A percentile compares a stretch with the other conserved stretches of the same genome.
phyloP scores from a whole-genome alignment of 1,140 invertebrate species.

The Brachionus rubens region DNA sequence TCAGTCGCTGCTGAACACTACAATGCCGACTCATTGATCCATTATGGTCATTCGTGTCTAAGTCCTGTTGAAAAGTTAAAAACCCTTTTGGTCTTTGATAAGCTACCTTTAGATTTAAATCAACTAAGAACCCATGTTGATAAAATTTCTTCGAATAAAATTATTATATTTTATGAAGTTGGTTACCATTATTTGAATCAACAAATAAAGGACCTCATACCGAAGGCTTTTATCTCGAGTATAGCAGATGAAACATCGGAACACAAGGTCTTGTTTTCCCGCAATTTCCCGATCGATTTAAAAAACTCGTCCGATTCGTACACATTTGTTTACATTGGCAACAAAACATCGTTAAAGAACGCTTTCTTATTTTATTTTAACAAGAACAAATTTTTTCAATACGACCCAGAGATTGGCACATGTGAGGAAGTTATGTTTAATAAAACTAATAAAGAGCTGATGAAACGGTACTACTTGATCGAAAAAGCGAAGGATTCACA shows the following conservation, averaged over 20 bases:
- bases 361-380: conserved; percentile 42
- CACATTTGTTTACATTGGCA: conserved; percentile 33
- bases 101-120: conserved; percentile 50
- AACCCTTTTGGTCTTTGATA: conserved; percentile 64
- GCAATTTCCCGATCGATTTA: neutral
- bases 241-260: neutral
- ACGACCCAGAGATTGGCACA: conserved; percentile 46
- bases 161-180: conserved; percentile 32
- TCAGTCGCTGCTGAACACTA: conserved; percentile 80
- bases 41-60: conserved; percentile 84
- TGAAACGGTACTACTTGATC: conserved; percentile 74
- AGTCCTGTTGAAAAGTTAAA: conserved; percentile 67
- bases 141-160: neutral
- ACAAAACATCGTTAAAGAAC: neutral
- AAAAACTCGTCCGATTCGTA: conserved; percentile 21
- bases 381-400: conserved; percentile 28
- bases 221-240: neutral
- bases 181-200: neutral
- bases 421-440: neutral
- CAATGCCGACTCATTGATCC: conserved; percentile 78
- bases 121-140: conserved; percentile 43
- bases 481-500: conserved; percentile 84
- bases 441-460: conserved; percentile 63
- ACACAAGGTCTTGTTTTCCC: neutral
- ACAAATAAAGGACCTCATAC: neutral